Evolutionary conservation across 2,113 vertebrate genomes (phyloP).

Genomic region (Neofelis nebulosa): DNA sequence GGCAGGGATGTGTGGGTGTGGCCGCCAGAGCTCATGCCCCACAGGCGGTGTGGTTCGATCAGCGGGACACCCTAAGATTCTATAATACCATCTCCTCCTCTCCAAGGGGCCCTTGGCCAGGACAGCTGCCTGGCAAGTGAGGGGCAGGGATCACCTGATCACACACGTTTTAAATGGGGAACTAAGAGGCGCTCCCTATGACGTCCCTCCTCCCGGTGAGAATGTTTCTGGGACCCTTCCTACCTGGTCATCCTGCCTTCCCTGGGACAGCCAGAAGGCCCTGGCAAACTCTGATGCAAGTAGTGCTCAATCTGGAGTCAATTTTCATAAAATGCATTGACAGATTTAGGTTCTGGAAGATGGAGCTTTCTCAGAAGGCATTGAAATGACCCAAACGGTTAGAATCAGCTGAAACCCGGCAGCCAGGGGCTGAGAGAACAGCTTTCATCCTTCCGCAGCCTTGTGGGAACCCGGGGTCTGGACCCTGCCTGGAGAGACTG

Average conservation of each 20-base stretch:
- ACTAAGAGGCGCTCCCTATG: not conserved
- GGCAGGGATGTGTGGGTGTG: accelerated
- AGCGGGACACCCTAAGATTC: not conserved
- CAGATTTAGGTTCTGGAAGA: constrained; percentile 75
- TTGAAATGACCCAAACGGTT: constrained; percentile 64
- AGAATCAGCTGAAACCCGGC: constrained; percentile 12
- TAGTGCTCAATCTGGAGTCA: constrained; percentile 55
- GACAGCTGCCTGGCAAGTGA: not conserved
- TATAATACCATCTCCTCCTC: not conserved
- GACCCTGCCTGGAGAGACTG: not conserved
- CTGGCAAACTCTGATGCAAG: constrained; percentile 19
- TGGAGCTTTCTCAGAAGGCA: constrained; percentile 65
- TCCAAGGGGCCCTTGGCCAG: not conserved
- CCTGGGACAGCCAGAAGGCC: not conserved
- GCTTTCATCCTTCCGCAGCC: not conserved
- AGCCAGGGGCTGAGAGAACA: not conserved
- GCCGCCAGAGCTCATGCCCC: not conserved
- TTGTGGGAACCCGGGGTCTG: not conserved
- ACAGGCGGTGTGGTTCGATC: not conserved
- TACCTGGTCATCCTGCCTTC: not conserved
- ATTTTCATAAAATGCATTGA: constrained; percentile 75
- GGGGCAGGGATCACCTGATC: not conserved
- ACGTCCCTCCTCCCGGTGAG: not conserved
- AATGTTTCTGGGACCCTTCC: not conserved
- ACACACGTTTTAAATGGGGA: not conserved